Conservation (phyloP, 1,140 invertebrate genomes). For the Trachymyrmex cornetzi region DNA sequence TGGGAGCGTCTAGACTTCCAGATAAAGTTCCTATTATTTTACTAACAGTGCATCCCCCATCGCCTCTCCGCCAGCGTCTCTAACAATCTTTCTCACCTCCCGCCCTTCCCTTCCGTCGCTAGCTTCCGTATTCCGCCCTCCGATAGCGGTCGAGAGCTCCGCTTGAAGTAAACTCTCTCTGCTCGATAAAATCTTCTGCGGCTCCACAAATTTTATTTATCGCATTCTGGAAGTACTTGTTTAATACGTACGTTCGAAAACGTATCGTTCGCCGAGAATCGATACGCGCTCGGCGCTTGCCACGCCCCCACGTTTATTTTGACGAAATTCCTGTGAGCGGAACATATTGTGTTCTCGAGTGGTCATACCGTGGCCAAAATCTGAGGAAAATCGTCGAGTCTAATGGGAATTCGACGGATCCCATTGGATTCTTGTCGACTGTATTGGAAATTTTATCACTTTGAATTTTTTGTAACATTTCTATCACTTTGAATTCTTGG, state of each 20-base stretch:
- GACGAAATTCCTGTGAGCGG: slow-evolving; percentile 20
- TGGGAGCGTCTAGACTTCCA: slow-evolving; percentile 74
- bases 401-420: background rate
- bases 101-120: background rate
- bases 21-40: slow-evolving; percentile 79
- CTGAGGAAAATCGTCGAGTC: background rate
- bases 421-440: background rate
- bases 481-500: background rate
- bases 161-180: slow-evolving; percentile 6
- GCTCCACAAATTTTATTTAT: slow-evolving; percentile 63
- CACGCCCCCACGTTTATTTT: slow-evolving; percentile 58
- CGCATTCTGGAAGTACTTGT: slow-evolving; percentile 49
- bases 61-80: background rate
- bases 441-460: background rate
- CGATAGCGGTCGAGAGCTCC: slow-evolving; percentile 18
- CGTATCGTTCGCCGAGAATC: slow-evolving; percentile 43
- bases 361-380: background rate
- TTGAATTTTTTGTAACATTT: background rate
- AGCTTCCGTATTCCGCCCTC: background rate
- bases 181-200: slow-evolving; percentile 72
- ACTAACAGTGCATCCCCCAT: slow-evolving; percentile 61
- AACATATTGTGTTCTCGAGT: background rate
- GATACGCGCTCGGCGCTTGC: slow-evolving; percentile 34
- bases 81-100: slow-evolving; percentile 22
- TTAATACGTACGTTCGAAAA: slow-evolving; percentile 52